Percentiles rank a stretch among this genome's conserved stretches.
Conservation (phyloP, 2,888 invertebrate species). For the Phytoseiulus persimilis region DNA sequence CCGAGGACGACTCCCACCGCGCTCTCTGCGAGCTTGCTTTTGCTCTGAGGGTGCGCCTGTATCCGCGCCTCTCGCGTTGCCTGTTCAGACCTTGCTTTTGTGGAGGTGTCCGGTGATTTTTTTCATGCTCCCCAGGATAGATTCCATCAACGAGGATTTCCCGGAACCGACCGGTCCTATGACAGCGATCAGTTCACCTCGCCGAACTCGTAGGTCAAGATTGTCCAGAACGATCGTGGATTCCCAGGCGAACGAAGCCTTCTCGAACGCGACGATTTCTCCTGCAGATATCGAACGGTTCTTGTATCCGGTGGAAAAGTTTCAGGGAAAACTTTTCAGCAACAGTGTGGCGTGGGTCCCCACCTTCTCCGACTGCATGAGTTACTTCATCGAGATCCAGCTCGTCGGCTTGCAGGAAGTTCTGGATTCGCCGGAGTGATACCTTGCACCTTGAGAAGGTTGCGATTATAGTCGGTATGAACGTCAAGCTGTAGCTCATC, state of each 20-base stretch:
- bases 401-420: slow-evolving; percentile 84
- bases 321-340: too few relatives aligned
- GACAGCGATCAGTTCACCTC: background rate
- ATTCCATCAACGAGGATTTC: background rate
- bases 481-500: slow-evolving; percentile 84
- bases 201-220: background rate
- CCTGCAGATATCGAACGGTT: slow-evolving; percentile 55
- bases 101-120: background rate
- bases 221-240: background rate
- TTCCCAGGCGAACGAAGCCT: slow-evolving; percentile 80
- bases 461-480: slow-evolving; percentile 90
- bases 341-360: too few relatives aligned
- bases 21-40: background rate
- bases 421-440: slow-evolving; percentile 78
- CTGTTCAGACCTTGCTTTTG: background rate
- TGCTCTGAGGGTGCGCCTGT: background rate
- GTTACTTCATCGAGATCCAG: slow-evolving; percentile 65
- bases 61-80: too few relatives aligned
- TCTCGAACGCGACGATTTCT: slow-evolving; percentile 69
- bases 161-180: background rate
- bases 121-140: background rate
- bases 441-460: slow-evolving; percentile 61
- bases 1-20: too few relatives aligned
- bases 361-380: slow-evolving; percentile 66
- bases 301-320: too few relatives aligned